Base-by-base conservation (phyloP, 2,797 vertebrate species). In the Brachyalestes nurse region DNA sequence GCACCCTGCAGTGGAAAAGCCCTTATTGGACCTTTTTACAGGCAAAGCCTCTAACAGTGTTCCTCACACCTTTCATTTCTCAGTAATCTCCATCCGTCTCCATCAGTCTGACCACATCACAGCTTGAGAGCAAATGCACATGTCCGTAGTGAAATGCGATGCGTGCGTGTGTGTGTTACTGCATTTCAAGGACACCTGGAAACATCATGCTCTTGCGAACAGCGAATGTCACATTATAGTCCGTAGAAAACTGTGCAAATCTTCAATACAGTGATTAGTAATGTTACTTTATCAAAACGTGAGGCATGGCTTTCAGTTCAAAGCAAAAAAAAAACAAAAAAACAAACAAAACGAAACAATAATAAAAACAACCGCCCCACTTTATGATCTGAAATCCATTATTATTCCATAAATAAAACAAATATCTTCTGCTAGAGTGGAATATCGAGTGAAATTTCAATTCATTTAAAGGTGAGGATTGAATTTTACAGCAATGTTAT, bases 191-290 rank as follows among this genome's bases (percentile, higher is more conserved):
- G 17, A 72, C 69, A 53, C 62, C 12, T 55, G 1, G 6, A 72
- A 49, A 70, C 58, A 65, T 58, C 4, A 58, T 21, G 38, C 72
- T 57, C 23, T 58, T 40, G 62, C 75, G 5, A 47, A 67, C 53
- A 14, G 60, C 21, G 6, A 71, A 42, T 28, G 55, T 94, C 92
- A 95, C 92, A 92, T 90, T 90, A 75, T 88, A 49, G 34, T 87
- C 82, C 86, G 85, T 93, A 95, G 94, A 92, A 96, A 89, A 89
- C 90, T 97, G 97, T 98, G 97, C 97, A 97, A 97, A 93, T 93
- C 93, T 92, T 90, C 96, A 96, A 94, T 97, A 95, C 96, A 98
- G 96, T 97, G 96, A 96, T 97, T 95, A 93, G 91, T 93, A 89
- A 92, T 92, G 92, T 91, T 94, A 92, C 93, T 82, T 92, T 93